These are phyloP conservation scores for Selenia dentaria DNA, from an alignment of 2,888 invertebrate species.

Conservation along the genomic window DNA sequence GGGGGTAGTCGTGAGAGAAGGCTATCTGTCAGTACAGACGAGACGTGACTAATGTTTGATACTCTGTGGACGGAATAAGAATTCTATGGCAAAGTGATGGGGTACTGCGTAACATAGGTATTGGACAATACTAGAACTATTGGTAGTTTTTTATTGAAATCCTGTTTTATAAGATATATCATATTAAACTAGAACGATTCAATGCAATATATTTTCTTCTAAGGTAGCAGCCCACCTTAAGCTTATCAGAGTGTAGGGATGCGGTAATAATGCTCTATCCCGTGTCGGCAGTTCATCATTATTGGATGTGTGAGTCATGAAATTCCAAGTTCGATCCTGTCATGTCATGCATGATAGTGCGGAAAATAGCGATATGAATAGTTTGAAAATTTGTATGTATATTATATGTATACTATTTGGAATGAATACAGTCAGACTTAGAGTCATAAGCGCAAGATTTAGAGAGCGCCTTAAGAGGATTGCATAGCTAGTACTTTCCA, in stretches of 20 bases:
- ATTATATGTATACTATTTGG: too few species aligned
- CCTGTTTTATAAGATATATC: too few species aligned
- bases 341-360: slow-evolving; percentile 5
- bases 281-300: slow-evolving; percentile 3
- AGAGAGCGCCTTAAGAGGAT: too few species aligned
- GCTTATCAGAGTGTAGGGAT: slow-evolving; percentile 8
- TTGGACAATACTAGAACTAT: too few species aligned
- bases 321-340: slow-evolving; percentile 2
- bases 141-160: too few species aligned
- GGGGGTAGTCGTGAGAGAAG: not conserved
- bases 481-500: too few species aligned
- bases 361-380: not conserved
- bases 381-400: not conserved
- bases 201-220: not conserved
- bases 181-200: too few species aligned
- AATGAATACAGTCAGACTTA: too few species aligned
- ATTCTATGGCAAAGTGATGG: not conserved
- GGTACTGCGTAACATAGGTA: too few species aligned
- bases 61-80: slow-evolving; percentile 16
- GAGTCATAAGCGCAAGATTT: too few species aligned
- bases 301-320: not conserved
- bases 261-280: slow-evolving; percentile 5
- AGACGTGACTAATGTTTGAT: slow-evolving; percentile 42
- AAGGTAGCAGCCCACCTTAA: not conserved
- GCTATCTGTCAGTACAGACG: slow-evolving; percentile 42